Evolutionary conservation across 2,113 vertebrate species (phyloP), one percentile per base, ranked within the genome.

Genomic region (Nansenia antarctica): DNA sequence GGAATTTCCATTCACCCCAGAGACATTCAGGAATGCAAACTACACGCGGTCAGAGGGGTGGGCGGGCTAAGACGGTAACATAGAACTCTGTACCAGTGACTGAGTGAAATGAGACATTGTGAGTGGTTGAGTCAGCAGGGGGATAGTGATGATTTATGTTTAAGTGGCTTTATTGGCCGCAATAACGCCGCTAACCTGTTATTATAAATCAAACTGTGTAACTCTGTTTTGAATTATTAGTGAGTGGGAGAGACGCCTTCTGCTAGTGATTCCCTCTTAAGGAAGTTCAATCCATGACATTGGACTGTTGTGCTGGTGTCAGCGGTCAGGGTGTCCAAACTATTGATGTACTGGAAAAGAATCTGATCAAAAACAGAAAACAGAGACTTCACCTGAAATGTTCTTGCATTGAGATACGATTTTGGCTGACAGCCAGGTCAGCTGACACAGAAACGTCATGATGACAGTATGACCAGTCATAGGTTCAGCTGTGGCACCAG

Each of bases 1-100:
- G 88, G 88, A 89, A 86, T 80, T 88, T 87, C 86, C 87, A 81
- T 55, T 39, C 20, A 53, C 62, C 15, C 37, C 7, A 0, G 62
- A 73, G 54, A 63, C 30, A 55, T 26, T 1, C 52, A 39, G 60
- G 71, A 79, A 78, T 86, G 80, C 29, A 34, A 15, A 59, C 61
- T 32, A 62, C 24, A 1, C 9, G 18, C 47, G 34, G 49, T 26
- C 15, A 42, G 7, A 2, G 24, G 47, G 59, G 29, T 9, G 24
- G 20, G 47, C 39, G 4, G 1, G 1, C 15, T 27, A 27, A 31
- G 15, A 62, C 3, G 54, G 35, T 58, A 58, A 49, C 58, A 62
- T 9, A 30, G 32, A n/a, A 30, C 59, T 34, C 15, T 2, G 15
- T 34, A 60, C 18, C 24, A 7, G 29, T 66, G 47, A 65, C 7